phyloP scores from a whole-genome alignment of 2,888 invertebrate species.

The Drosophila melanosoma region DNA sequence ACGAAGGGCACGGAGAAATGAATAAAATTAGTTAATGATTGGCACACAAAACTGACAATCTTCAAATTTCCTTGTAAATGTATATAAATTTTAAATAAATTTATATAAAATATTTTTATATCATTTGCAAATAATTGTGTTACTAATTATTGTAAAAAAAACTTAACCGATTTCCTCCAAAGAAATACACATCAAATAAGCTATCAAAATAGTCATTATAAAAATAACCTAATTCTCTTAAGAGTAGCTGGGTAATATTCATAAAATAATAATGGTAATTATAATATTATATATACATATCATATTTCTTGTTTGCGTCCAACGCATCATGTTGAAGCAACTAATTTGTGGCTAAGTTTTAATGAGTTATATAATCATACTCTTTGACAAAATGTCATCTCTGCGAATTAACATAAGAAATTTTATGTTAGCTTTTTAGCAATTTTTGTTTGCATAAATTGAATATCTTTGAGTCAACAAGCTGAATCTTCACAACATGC shows the following conservation, averaged over 20 bases:
- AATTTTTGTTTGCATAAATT: slow-evolving; percentile 21
- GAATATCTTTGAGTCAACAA: slow-evolving; percentile 31
- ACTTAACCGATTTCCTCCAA: neutral
- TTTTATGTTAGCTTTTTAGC: neutral
- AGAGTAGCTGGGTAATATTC: neutral
- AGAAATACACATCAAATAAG: neutral
- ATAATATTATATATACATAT: neutral
- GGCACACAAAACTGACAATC: neutral
- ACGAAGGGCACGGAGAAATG: neutral
- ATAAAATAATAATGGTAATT: neutral
- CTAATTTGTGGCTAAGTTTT: neutral
- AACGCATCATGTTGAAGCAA: neutral
- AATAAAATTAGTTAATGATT: neutral
- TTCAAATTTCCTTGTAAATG: neutral
- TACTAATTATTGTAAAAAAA: neutral
- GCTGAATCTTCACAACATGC: slow-evolving; percentile 18
- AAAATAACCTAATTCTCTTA: neutral
- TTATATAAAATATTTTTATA: neutral
- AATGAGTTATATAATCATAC: neutral
- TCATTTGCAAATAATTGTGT: neutral
- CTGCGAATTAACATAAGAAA: neutral
- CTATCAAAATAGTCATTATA: neutral
- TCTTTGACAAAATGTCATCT: neutral
- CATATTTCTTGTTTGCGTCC: neutral
- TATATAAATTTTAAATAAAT: neutral